Percentiles rank a stretch among this genome's conserved stretches.
Conservation (phyloP, 2,888 invertebrate species). For the Macaria liturata region DNA sequence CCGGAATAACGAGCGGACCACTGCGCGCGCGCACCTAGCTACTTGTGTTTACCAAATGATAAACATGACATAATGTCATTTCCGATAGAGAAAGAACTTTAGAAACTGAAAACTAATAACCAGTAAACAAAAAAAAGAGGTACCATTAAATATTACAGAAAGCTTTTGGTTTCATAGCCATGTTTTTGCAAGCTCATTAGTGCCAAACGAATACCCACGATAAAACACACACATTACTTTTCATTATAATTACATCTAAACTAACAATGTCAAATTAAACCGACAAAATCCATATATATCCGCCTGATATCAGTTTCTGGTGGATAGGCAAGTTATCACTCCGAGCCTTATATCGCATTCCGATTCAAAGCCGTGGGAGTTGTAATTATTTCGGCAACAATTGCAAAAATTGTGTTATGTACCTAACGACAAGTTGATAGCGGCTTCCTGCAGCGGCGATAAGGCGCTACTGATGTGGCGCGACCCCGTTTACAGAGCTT, state of each 20-base stretch:
- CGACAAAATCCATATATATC: conserved; percentile 5
- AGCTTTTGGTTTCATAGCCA: too few relatives aligned
- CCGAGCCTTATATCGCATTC: conserved; percentile 34
- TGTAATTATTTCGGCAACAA: conserved; percentile 79
- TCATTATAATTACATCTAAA: too few relatives aligned
- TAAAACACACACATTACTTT: too few relatives aligned
- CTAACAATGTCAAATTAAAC: too few relatives aligned
- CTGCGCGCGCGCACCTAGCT: conserved; percentile 27
- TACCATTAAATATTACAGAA: too few relatives aligned
- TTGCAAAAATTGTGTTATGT: conserved; percentile 80
- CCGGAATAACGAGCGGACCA: conserved; percentile 54
- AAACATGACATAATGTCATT: neutral
- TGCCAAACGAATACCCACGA: too few relatives aligned
- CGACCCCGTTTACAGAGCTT: conserved; percentile 76
- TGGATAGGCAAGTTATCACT: conserved; percentile 29
- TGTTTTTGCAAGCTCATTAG: too few relatives aligned
- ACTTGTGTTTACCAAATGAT: conserved; percentile 15
- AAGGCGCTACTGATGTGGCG: conserved; percentile 66
- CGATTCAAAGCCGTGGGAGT: conserved; percentile 63
- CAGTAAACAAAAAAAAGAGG: too few relatives aligned
- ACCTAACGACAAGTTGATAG: conserved; percentile 79
- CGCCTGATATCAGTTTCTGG: conserved; percentile 12
- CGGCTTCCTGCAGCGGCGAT: conserved; percentile 72
- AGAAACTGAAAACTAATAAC: too few relatives aligned
- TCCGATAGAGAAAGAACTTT: too few relatives aligned